Conservation (phyloP, 1,140 invertebrate species). For the Varroa destructor region DNA sequence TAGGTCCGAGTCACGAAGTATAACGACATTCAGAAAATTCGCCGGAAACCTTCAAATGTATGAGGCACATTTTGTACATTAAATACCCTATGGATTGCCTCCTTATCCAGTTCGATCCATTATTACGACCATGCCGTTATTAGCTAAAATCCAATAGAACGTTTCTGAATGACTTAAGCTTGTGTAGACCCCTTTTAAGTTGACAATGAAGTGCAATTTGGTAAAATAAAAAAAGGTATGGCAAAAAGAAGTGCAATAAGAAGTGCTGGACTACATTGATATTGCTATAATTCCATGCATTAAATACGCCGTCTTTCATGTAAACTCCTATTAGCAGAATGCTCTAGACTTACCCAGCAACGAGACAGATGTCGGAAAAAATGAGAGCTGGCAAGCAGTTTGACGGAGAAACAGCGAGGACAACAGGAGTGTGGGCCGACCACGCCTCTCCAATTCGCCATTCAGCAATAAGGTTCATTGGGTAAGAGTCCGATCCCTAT, state of each 20-base stretch:
- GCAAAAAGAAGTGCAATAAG: too few relatives aligned
- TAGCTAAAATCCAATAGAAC: too few relatives aligned
- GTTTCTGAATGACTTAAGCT: too few relatives aligned
- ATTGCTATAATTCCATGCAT: too few relatives aligned
- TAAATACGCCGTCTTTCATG: too few relatives aligned
- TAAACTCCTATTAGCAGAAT: not conserved
- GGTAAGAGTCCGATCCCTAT: not conserved
- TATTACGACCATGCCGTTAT: too few relatives aligned
- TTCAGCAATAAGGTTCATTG: not conserved
- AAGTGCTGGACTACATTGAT: too few relatives aligned
- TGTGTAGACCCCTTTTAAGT: too few relatives aligned
- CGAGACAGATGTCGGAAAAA: slow-evolving; percentile 3
- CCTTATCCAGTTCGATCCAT: too few relatives aligned
- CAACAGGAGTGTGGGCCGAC: not conserved
- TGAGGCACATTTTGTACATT: not conserved
- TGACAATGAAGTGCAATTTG: too few relatives aligned
- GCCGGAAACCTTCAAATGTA: not conserved
- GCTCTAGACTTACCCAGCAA: not conserved
- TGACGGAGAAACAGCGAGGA: not conserved
- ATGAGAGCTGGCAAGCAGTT: slow-evolving; percentile 6
- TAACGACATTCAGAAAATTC: not conserved
- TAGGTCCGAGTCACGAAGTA: not conserved
- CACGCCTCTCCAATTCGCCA: slow-evolving; percentile 7
- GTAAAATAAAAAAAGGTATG: too few relatives aligned
- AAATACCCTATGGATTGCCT: not conserved